These are phyloP conservation scores for Manis crassicaudata DNA, from an alignment of 2,797 vertebrate genomes.

Conservation along the genomic window DNA sequence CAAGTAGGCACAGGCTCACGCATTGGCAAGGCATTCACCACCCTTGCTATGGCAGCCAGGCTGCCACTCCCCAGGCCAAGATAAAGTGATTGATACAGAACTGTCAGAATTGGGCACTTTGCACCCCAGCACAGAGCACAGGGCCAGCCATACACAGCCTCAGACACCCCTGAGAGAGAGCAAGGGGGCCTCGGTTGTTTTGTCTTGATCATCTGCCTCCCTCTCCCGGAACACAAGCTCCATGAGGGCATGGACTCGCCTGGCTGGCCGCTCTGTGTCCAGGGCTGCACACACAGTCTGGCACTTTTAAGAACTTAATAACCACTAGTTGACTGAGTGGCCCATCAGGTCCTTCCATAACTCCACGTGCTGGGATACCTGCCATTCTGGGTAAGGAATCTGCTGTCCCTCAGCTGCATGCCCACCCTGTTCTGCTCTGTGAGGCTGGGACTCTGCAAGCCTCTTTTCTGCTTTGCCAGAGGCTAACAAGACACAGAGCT, in stretches of 20 bases:
- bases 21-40: neutral
- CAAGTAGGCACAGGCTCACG: neutral
- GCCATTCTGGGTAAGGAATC: neutral
- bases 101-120: too few relatives aligned
- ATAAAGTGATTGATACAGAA: neutral
- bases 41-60: neutral
- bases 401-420: neutral
- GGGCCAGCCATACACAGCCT: neutral
- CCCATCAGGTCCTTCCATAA: neutral
- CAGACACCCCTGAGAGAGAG: neutral
- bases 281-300: neutral
- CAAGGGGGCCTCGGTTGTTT: fast-evolving
- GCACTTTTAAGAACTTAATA: neutral
- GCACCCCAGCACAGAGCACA: too few relatives aligned
- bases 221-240: neutral
- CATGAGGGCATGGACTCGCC: neutral
- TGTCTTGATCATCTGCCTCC: neutral
- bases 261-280: neutral
- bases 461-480: neutral
- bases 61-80: neutral
- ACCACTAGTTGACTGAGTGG: neutral
- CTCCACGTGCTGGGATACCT: fast-evolving
- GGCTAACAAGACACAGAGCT: neutral
- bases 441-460: neutral
- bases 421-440: fast-evolving